Base-by-base conservation (phyloP, 35 echinoderm and acorn worm genomes). In the Ptychodera flava region DNA sequence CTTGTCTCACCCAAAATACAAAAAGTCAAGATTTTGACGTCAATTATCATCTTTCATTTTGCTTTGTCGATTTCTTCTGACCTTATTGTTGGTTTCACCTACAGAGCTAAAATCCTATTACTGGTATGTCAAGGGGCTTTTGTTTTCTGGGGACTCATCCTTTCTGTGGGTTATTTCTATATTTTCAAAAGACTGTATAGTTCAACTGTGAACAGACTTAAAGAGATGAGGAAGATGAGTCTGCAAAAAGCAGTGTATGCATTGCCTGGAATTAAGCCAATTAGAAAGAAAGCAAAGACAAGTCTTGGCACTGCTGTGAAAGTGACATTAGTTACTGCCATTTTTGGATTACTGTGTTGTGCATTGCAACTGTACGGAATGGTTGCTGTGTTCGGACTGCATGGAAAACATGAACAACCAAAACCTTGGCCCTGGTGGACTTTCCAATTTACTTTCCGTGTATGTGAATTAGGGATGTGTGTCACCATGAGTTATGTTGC, bases 401-500 rank as follows among this genome's bases (percentile, higher is more conserved):
- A 94, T 0, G 96, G 84, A 29, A 85, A 83, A 28, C 77, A 85
- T n/a, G 81, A 90, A 36, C 33, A 77, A 28, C 96, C 96, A 0
- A 88, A 94, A 64, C 92, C 96, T 0, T 99, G 96, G 96, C 92
- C 94, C 27, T 97, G 94, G 94, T 94, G 90, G 87, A 64, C 38
- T n/a, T 99, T 94, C 82, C 96, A 99, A 85, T 88, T 94, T 27
- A 79, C 87, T 27, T 99, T 99, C 81, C 37, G 96, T 31, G 16
- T 90, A 0, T 85, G 88, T 15, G 96, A 99, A 90, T 89, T 99
- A n/a, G 85, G 86, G 6, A 99, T 99, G 96, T 99, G 92, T n/a
- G 78, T 89, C 0, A 84, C 88, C 6, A 99, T 99, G 96, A 94
- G 96, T 33, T 99, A 88, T 79, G 96, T 99, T 64, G 96, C 96